Percentiles rank a stretch among this genome's conserved stretches.
Conservation (phyloP, 2,888 invertebrate genomes). For the Cerceris rybyensis region DNA sequence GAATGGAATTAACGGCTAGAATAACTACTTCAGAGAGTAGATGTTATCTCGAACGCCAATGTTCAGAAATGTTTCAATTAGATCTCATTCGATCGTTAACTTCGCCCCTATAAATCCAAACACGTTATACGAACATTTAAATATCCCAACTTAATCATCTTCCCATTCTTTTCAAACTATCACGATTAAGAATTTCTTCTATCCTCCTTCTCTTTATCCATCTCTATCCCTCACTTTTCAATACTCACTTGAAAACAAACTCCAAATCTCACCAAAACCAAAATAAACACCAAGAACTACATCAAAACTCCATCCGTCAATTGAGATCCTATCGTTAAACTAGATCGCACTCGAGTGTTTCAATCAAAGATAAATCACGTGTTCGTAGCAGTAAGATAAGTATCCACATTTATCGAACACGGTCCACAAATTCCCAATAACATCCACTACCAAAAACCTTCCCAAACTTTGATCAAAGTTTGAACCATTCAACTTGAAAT, state of each 20-base stretch:
- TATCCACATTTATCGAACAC: neutral
- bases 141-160: too few species aligned
- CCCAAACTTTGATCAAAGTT: neutral
- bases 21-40: neutral
- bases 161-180: too few species aligned
- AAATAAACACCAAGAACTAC: neutral
- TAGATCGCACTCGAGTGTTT: neutral
- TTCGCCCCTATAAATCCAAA: too few species aligned
- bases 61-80: too few species aligned
- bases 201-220: too few species aligned
- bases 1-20: slow-evolving; percentile 16
- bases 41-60: too few species aligned
- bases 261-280: neutral
- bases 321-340: neutral
- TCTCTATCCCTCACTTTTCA: too few species aligned
- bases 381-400: neutral
- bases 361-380: neutral
- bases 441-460: neutral
- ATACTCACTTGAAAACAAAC: neutral
- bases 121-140: too few species aligned
- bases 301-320: neutral
- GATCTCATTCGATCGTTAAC: neutral
- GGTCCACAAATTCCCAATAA: neutral
- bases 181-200: too few species aligned
- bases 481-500: neutral